A percentile compares a stretch with the other conserved stretches of the same genome.
These are phyloP conservation scores for Synergus umbraculus DNA, from an alignment of 2,888 invertebrate species.

Conservation along the genomic window DNA sequence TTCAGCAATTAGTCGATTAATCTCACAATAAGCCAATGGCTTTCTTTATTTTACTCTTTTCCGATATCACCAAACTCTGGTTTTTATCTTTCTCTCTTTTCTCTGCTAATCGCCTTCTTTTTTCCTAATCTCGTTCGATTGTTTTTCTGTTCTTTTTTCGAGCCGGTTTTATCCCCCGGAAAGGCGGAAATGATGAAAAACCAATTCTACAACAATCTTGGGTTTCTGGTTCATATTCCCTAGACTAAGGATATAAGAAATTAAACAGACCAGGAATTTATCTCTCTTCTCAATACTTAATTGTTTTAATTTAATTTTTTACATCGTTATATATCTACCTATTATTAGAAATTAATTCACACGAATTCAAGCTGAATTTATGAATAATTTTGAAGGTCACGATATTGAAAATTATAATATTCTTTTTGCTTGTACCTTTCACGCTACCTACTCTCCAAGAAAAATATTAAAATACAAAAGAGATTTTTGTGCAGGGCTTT, in stretches of 20 bases:
- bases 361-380: background rate
- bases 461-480: background rate
- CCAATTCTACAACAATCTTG: slow-evolving; percentile 12
- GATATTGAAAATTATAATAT: background rate
- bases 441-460: background rate
- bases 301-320: no score
- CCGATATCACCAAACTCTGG: background rate
- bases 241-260: slow-evolving; percentile 14
- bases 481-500: background rate
- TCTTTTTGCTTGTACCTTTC: background rate
- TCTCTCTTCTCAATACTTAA: background rate
- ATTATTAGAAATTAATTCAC: no score
- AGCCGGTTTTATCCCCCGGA: slow-evolving; percentile 22
- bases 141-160: slow-evolving; percentile 12
- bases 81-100: background rate
- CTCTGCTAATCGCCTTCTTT: slow-evolving; percentile 8
- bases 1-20: background rate
- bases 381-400: background rate
- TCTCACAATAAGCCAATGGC: background rate
- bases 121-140: slow-evolving; percentile 24
- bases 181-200: slow-evolving; percentile 16
- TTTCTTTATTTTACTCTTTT: background rate
- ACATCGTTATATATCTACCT: no score
- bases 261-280: slow-evolving; percentile 4
- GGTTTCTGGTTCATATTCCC: slow-evolving; percentile 12